phyloP scores from a whole-genome alignment of 2,888 invertebrate species.

The Luperina testacea region DNA sequence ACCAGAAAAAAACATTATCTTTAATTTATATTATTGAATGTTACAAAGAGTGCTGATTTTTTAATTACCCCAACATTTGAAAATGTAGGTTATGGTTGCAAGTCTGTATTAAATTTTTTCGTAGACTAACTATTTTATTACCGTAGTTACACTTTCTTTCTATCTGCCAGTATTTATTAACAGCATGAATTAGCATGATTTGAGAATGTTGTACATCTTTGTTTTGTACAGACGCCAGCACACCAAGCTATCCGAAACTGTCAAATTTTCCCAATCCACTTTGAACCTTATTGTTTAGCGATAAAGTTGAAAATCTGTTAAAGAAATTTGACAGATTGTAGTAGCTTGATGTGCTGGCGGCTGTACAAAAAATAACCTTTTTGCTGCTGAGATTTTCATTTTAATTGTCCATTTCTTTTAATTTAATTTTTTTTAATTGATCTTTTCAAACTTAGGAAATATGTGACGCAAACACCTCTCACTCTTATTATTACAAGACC shows the following conservation, averaged over 20 bases:
- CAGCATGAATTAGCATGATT: constrained; percentile 56
- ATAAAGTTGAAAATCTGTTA: too few relatives aligned
- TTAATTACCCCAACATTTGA: constrained; percentile 7
- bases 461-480: neutral
- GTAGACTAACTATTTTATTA: constrained; percentile 22
- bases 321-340: too few relatives aligned
- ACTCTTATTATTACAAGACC: neutral
- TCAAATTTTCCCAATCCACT: too few relatives aligned
- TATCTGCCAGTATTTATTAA: constrained; percentile 39
- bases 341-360: too few relatives aligned
- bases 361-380: neutral
- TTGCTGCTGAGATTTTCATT: constrained; percentile 36
- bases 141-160: constrained; percentile 7
- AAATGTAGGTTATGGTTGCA: constrained; percentile 14
- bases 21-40: neutral
- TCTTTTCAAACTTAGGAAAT: neutral
- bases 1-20: neutral
- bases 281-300: too few relatives aligned
- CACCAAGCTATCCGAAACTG: too few relatives aligned
- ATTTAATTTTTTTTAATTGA: neutral
- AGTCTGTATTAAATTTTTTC: constrained; percentile 11
- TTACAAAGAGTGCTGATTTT: neutral
- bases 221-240: neutral
- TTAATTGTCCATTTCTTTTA: neutral
- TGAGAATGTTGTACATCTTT: neutral